Percentiles rank a stretch among this genome's conserved stretches.
Conservation (phyloP, 2,888 invertebrate species). For the Agonum fuliginosum region DNA sequence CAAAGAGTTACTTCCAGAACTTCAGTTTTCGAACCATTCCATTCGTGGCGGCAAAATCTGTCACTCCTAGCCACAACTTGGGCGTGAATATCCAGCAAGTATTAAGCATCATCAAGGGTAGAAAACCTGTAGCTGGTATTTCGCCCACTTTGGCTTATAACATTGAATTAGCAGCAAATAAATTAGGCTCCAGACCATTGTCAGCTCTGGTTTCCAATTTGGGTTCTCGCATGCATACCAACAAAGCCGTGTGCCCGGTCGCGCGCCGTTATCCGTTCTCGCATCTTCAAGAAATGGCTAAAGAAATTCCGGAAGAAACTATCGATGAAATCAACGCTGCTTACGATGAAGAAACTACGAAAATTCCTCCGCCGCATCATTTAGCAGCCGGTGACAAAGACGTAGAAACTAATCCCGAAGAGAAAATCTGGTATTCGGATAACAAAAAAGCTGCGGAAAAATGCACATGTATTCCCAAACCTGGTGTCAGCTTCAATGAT, state of each 20-base stretch:
- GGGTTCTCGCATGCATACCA: constrained; percentile 66
- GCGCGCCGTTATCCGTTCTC: constrained; percentile 67
- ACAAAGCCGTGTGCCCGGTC: constrained; percentile 67
- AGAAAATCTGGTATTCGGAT: constrained; percentile 65
- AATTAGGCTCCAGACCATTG: constrained; percentile 67
- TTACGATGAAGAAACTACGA: constrained; percentile 62
- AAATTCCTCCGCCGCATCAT: not conserved
- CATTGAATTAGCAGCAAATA: constrained; percentile 71
- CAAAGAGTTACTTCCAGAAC: constrained; percentile 74
- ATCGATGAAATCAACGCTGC: constrained; percentile 64
- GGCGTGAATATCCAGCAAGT: constrained; percentile 81
- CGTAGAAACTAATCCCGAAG: constrained; percentile 23
- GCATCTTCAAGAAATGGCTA: constrained; percentile 70
- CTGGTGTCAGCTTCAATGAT: constrained; percentile 68
- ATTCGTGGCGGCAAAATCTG: constrained; percentile 78
- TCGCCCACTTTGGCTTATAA: constrained; percentile 72
- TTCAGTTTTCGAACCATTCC: constrained; percentile 75
- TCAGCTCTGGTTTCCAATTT: constrained; percentile 69
- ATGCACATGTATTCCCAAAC: constrained; percentile 69
- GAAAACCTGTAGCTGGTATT: constrained; percentile 69
- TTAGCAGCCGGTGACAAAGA: constrained; percentile 58
- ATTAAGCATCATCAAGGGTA: constrained; percentile 69
- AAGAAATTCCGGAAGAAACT: constrained; percentile 69
- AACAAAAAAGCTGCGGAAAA: constrained; percentile 63
- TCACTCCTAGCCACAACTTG: constrained; percentile 79